Conservation (phyloP, 2,888 invertebrate genomes). For the Phengaris alcon region DNA sequence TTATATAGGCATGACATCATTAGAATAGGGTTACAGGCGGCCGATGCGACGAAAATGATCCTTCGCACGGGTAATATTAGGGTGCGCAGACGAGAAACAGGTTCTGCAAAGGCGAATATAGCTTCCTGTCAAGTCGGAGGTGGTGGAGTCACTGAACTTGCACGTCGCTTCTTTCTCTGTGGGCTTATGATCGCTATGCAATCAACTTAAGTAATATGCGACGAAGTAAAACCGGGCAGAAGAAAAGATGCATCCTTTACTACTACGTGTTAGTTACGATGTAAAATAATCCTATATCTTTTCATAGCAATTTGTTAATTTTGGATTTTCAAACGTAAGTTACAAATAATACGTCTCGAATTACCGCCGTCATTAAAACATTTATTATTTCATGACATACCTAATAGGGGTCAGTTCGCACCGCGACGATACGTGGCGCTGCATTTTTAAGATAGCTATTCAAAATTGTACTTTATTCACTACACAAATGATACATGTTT, state of each 20-base stretch:
- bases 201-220: constrained; percentile 45
- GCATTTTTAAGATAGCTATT: too few relatives aligned
- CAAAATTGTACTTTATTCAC: too few relatives aligned
- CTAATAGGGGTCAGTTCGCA: too few relatives aligned
- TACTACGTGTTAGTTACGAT: not conserved
- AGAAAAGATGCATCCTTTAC: not conserved
- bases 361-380: too few relatives aligned
- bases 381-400: too few relatives aligned
- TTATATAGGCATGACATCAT: too few relatives aligned
- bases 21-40: constrained; percentile 35
- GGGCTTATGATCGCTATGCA: constrained; percentile 72
- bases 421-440: too few relatives aligned
- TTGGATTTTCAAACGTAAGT: too few relatives aligned
- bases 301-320: too few relatives aligned
- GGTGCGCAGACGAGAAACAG: constrained; percentile 62
- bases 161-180: constrained; percentile 69
- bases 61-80: constrained; percentile 57
- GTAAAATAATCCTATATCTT: too few relatives aligned
- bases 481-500: too few relatives aligned
- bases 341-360: too few relatives aligned
- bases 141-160: constrained; percentile 75
- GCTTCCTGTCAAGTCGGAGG: constrained; percentile 71
- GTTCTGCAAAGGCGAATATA: constrained; percentile 68
- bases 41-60: constrained; percentile 41
- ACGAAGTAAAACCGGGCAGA: not conserved